These are phyloP conservation scores for Callyntrura sp. DNA, from an alignment of 2,888 invertebrate species.

Conservation along the genomic window DNA sequence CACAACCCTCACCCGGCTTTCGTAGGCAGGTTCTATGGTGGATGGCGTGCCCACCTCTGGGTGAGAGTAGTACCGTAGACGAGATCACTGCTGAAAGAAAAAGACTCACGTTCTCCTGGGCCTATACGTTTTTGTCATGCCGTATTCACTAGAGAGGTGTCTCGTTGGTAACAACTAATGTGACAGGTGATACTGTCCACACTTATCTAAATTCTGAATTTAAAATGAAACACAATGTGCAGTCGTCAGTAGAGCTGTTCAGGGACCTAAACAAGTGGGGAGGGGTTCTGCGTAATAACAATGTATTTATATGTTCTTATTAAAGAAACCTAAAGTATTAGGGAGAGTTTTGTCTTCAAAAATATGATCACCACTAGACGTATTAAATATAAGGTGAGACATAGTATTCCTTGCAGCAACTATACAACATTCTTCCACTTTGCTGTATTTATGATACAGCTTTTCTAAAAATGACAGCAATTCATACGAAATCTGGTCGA, in stretches of 20 bases:
- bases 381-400: too few relatives aligned
- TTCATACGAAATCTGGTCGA: constrained; percentile 47
- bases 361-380: too few relatives aligned
- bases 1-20: too few relatives aligned
- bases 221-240: constrained; percentile 45
- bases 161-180: constrained; percentile 27
- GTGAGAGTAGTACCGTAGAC: not conserved
- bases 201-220: constrained; percentile 57
- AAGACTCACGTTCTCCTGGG: not conserved
- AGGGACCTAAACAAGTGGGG: not conserved
- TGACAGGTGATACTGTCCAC: constrained; percentile 75
- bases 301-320: not conserved
- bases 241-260: not conserved
- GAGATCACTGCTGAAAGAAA: not conserved
- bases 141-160: constrained; percentile 5
- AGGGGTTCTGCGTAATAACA: not conserved
- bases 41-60: too few relatives aligned
- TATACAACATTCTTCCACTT: constrained; percentile 1
- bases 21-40: too few relatives aligned
- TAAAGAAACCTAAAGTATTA: not conserved
- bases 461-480: constrained; percentile 54
- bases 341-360: not conserved
- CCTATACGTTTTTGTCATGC: constrained; percentile 44
- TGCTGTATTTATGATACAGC: not conserved
- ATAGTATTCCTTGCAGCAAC: not conserved